Percentiles rank a stretch among this genome's conserved stretches.
Conservation (phyloP, 2,113 vertebrate genomes). For the Glaucidium brasilianum region DNA sequence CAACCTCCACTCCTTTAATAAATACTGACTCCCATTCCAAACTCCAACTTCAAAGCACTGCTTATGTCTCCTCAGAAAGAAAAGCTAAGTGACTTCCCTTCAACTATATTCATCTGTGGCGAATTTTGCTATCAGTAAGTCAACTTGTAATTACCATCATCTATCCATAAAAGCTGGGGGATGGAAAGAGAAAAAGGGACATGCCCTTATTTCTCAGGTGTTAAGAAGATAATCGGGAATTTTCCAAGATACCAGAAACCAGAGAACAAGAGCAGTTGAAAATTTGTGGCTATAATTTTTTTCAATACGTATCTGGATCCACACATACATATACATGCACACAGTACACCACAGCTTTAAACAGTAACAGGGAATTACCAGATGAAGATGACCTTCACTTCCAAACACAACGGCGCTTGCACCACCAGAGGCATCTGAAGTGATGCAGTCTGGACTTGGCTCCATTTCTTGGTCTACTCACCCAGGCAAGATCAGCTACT, state of each 20-base stretch:
- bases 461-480: not conserved
- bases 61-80: not conserved
- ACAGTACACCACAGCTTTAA: not conserved
- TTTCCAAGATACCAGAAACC: not conserved
- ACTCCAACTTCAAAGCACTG: slow-evolving; percentile 19
- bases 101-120: not conserved
- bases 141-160: not conserved
- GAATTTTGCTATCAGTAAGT: not conserved
- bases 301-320: not conserved
- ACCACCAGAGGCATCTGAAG: not conserved
- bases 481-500: not conserved
- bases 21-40: not conserved
- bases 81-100: not conserved
- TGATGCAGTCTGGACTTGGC: not conserved
- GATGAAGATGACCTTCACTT: not conserved
- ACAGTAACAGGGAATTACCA: not conserved
- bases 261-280: not conserved
- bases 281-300: not conserved
- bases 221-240: not conserved
- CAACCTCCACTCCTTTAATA: not conserved
- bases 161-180: not conserved
- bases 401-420: rapidly evolving
- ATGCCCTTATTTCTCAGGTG: not conserved
- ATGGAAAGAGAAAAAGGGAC: not conserved
- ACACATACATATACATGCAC: not conserved